Base-by-base conservation (phyloP, 2,888 invertebrate species). In the Eulithis prunata region DNA sequence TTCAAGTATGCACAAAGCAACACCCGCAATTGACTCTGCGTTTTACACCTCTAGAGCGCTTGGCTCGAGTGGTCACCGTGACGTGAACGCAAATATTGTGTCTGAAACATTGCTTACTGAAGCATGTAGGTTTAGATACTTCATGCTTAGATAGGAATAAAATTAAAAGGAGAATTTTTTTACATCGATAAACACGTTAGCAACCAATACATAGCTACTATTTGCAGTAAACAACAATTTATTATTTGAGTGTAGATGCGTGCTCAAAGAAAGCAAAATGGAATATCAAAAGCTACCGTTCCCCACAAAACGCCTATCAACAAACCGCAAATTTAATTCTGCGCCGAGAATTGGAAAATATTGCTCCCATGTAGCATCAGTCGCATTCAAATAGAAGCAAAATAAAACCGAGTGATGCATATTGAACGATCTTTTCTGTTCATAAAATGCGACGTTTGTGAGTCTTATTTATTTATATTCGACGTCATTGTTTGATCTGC, bases 311-410 rank as follows among this genome's bases (percentile, higher is more conserved):
- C 79, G 75, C 75, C 80, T 77, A 81, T 85, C 82, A 81, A 82
- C 76, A 78, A 73, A 72, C 81, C 81, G 75, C 82, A 88, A 90
- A 89, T 88, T 85, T 82, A 82, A 89, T 89, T 84, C 75, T 76
- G 68, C 72, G 73, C 74, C 77, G 79, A 75, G 81, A 81, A 86
- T 86, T 85, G 86, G 83, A 86, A 86, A 84, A 87, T 87, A 84
- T 86, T 83, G 83, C 85, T 80, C 80, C 78, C 76, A 79, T 82
- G 78, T 82, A 83, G 78, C 79, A 79, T 83, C 79, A 83, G 82
- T 84, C 72, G 74, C 76, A 85, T 89, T 87, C 86, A 80, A 71
- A 89, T 88, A 81, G 80, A 79, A 81, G 75, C 73, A 76, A 84
- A 84, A 85, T 85, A 79, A 72, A 75, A 79, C 72, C 78, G 69